Conservation (phyloP, 2,113 vertebrate species). For the Trogon surrucura region DNA sequence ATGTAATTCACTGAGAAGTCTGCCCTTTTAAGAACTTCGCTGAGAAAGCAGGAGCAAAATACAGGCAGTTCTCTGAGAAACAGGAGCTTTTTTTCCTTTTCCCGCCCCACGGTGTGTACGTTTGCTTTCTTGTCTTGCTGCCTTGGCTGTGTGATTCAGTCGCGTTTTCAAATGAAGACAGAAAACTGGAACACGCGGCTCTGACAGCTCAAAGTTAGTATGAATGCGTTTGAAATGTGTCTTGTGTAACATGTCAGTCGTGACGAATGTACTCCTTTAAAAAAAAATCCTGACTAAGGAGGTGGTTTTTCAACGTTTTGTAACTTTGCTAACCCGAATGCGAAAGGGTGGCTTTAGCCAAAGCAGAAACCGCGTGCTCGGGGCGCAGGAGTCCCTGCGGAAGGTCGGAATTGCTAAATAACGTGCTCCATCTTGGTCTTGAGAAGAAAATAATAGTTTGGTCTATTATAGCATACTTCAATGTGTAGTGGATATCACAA, state of each 20-base stretch:
- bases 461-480: not conserved
- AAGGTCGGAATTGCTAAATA: not conserved
- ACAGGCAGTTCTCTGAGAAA: not conserved
- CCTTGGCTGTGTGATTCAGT: not conserved
- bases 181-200: not conserved
- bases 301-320: not conserved
- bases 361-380: not conserved
- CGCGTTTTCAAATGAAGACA: not conserved
- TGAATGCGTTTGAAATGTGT: not conserved
- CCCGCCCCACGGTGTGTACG: accelerated
- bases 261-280: not conserved
- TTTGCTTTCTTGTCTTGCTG: not conserved
- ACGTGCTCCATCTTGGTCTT: not conserved
- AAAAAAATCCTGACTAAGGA: not conserved
- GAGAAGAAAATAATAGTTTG: not conserved
- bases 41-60: not conserved
- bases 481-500: no score
- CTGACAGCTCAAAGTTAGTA: not conserved
- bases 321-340: not conserved
- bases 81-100: not conserved
- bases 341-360: not conserved
- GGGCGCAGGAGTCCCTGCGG: not conserved
- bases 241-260: not conserved
- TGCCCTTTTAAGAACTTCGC: not conserved
- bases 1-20: not conserved